Conservation (phyloP, 1,140 invertebrate species). For the Drosophila sp. region DNA sequence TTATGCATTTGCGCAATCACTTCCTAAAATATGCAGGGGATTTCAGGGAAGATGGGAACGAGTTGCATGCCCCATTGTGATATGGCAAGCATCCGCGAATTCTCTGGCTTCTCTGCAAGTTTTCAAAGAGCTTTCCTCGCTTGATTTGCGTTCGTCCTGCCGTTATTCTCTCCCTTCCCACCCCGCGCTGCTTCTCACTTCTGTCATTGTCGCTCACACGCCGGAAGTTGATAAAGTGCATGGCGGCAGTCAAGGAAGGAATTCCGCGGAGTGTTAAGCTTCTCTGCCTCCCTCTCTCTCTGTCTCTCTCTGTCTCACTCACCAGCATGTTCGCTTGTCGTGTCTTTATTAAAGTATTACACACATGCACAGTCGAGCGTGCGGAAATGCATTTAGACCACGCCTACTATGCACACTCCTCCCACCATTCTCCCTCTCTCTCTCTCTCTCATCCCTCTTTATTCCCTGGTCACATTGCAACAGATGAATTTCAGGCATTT, state of each 20-base stretch:
- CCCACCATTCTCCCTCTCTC: neutral
- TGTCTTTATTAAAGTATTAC: slow-evolving; percentile 80
- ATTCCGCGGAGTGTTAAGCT: slow-evolving; percentile 63
- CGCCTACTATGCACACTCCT: slow-evolving; percentile 1
- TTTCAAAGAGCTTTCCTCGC: slow-evolving; percentile 56
- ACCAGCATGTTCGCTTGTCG: slow-evolving; percentile 30
- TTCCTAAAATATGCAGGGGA: slow-evolving; percentile 77
- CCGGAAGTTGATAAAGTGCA: slow-evolving; percentile 81
- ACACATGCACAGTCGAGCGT: slow-evolving; percentile 43
- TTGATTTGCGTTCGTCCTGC: slow-evolving; percentile 68
- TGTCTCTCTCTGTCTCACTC: neutral
- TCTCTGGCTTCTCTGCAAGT: slow-evolving; percentile 46
- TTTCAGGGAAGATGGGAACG: slow-evolving; percentile 16
- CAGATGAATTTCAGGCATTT: slow-evolving; percentile 50
- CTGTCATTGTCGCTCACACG: slow-evolving; percentile 59
- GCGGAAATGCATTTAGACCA: slow-evolving; percentile 72
- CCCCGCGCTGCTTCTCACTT: no score
- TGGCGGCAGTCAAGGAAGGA: slow-evolving; percentile 57
- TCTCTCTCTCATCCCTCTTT: neutral
- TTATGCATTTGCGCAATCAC: slow-evolving; percentile 81
- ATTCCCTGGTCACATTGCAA: slow-evolving; percentile 7
- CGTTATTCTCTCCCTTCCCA: neutral
- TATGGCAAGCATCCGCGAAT: slow-evolving; percentile 61
- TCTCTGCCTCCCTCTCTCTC: neutral
- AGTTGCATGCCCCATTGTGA: slow-evolving; percentile 61